Evolutionary conservation across 2,888 invertebrate genomes (phyloP), one percentile per base, ranked within the genome.

Genomic region (Cheilosia vernalis): DNA sequence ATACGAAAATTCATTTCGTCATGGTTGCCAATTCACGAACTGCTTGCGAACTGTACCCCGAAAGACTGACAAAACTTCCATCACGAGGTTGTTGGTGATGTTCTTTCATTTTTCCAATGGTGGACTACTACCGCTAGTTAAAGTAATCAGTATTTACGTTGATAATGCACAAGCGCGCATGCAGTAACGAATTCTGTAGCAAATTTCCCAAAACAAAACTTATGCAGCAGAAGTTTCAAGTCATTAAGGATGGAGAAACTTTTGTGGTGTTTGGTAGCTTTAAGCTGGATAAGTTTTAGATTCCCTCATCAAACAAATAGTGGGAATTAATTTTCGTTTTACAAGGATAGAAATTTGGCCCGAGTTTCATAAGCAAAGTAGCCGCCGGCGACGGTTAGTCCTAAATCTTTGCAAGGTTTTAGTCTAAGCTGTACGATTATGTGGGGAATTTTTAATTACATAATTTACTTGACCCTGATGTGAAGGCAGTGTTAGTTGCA

Each of bases 81-180:
- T 53, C 61, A 44, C 44, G 53, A 13, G 51, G 13, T 24, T 21
- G 24, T 13, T 13, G n/a, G 21, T 67, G 21, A 19, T 19, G 7
- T 49, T n/a, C 7, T 37, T 27, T 40, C 13, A 17, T 17, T 61
- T 53, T 21, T 33, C 30, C 30, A 61, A 30, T 53, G 44, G 30
- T 24, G 63, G 55, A 56, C 73, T 47, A 47, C 47, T 17, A 55
- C 55, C 33, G 44, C 55, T 56, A 40, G 55, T 64, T 73, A 47
- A 64, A 56, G 73, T 64, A 63, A 73, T 73, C 73, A 64, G 24
- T 24, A 55, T 56, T 64, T 37, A 73, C 42, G 21, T 37, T 56
- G 47, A 56, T 73, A 73, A 63, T 73, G 51, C 70, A 37, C 40
- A 30, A 69, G 47, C 9, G 17, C 44, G 9, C 44, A 53, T 21